phyloP scores from a whole-genome alignment of 2,888 invertebrate genomes.

The Chaetoderma sp. region DNA sequence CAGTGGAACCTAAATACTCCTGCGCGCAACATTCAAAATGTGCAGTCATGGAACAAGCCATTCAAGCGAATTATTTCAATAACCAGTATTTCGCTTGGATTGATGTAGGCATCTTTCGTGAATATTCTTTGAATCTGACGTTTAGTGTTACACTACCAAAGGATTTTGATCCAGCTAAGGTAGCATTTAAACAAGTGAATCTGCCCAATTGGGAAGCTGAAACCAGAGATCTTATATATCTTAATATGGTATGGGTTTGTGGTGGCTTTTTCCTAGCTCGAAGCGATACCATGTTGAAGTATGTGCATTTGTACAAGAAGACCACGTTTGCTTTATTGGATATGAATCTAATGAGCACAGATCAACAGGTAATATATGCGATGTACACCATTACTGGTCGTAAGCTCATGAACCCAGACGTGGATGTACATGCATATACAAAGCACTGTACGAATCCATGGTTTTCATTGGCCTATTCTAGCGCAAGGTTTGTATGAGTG shows the following conservation, averaged over 20 bases:
- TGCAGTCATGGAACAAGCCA: too few species aligned
- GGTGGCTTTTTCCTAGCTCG: conserved; percentile 33
- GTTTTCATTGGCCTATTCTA: too few species aligned
- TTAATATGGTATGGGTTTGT: conserved; percentile 39
- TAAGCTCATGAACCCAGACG: too few species aligned
- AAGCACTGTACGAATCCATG: too few species aligned
- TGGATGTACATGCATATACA: too few species aligned
- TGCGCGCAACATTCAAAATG: too few species aligned
- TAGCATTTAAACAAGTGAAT: conserved; percentile 23
- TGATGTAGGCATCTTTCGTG: too few species aligned
- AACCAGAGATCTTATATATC: conserved; percentile 30
- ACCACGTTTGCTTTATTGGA: conserved; percentile 32
- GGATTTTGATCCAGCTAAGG: conserved; percentile 35
- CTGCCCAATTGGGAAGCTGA: conserved; percentile 24
- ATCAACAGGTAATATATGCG: conserved; percentile 36
- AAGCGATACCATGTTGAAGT: conserved; percentile 28
- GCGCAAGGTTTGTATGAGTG: too few species aligned
- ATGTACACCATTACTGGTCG: conserved; percentile 36
- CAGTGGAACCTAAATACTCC: too few species aligned
- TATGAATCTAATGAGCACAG: conserved; percentile 26
- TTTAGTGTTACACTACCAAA: conserved; percentile 37
- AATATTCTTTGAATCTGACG: too few species aligned
- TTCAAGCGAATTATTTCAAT: too few species aligned
- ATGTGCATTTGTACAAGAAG: conserved; percentile 28
- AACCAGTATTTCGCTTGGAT: too few species aligned